Evolutionary conservation across 2,797 vertebrate species (phyloP), one percentile per base, ranked within the genome.

Genomic region (Acipenser oxyrinchus): DNA sequence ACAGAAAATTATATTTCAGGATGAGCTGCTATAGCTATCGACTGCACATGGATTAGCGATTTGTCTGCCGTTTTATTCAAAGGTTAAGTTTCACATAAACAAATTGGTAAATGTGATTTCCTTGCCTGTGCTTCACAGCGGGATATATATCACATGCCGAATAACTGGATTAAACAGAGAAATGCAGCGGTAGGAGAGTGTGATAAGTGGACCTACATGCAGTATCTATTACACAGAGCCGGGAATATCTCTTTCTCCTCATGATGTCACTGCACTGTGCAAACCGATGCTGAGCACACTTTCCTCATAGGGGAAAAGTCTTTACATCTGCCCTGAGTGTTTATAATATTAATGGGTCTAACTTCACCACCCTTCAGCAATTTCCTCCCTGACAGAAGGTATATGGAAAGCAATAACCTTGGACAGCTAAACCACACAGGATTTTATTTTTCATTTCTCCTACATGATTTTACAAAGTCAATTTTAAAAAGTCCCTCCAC

Each of bases 41-140:
- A 58, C 55, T 7, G 13, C 6, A 13, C 15, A 58, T 58, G 12
- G 55, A 58, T 58, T n/a, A 58, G 11, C 55, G 55, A 11, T 58
- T 58, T 58, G 55, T 58, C 55, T 58, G 55, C 55, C 13, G 55
- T 58, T 58, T 11, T 58, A 58, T n/a, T 58, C 55, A 58, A 58
- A 58, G 55, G 55, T 58, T 58, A 58, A 58, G 55, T 58, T 58
- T 58, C 55, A 58, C 55, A 58, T 58, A 58, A 58, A 58, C 55
- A 58, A 58, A 58, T 58, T 58, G 13, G 55, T 9, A 58, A 58
- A 58, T 58, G 55, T n/a, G 55, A 58, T 58, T 58, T 58, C 13
- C 55, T 12, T n/a, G 11, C 9, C 13, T 58, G 8, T 58, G 55
- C 9, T 58, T 58, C 55, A 58, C 7, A 58, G 55, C 9, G 12